Conservation (phyloP, 2,888 invertebrate species). For the Chaitophorus viminalis region DNA sequence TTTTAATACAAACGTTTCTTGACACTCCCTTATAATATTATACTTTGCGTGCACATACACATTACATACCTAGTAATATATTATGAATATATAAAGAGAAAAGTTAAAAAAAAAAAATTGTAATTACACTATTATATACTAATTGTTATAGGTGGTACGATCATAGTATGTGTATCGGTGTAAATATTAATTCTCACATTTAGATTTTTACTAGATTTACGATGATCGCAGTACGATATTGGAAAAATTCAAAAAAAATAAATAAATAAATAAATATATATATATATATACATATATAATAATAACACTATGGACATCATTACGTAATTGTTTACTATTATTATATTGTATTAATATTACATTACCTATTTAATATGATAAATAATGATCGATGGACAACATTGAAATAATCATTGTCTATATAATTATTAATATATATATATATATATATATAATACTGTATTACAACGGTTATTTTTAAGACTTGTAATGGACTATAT, state of each 20-base stretch:
- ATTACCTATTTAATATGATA: neutral
- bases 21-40: neutral
- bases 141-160: slow-evolving; percentile 1
- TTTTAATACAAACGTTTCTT: neutral
- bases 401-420: neutral
- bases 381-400: neutral
- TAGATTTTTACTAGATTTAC: slow-evolving; percentile 17
- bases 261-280: too few relatives aligned
- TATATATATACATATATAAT: neutral
- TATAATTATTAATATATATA: neutral
- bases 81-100: neutral
- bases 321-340: neutral
- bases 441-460: too few relatives aligned
- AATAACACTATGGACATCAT: neutral
- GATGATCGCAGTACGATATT: neutral
- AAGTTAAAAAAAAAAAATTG: neutral
- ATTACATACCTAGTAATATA: neutral
- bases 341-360: neutral
- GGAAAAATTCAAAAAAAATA: neutral
- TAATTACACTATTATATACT: neutral
- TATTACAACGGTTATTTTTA: slow-evolving; percentile 30
- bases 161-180: slow-evolving; percentile 1
- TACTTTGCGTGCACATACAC: slow-evolving; percentile 5
- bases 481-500: slow-evolving; percentile 12
- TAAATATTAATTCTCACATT: slow-evolving; percentile 18